These are phyloP conservation scores for Sitodiplosis mosellana DNA, from an alignment of 1,140 invertebrate genomes.

Conservation along the genomic window DNA sequence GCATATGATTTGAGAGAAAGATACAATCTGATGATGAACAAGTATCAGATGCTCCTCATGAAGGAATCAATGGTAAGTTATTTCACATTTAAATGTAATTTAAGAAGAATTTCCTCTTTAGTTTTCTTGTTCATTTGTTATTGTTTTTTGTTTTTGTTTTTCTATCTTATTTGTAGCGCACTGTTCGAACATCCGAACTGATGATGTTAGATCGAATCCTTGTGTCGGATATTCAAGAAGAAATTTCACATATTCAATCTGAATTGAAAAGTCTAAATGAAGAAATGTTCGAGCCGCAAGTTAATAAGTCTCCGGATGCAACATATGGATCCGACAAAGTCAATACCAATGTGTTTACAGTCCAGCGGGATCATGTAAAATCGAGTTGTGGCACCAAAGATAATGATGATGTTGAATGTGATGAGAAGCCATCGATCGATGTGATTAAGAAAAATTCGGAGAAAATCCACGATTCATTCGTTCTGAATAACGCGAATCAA, in stretches of 20 bases:
- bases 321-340: not conserved
- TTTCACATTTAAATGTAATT: no score
- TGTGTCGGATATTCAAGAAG: constrained; percentile 32
- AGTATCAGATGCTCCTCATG: constrained; percentile 58
- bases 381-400: no score
- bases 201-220: constrained; percentile 56
- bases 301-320: not conserved
- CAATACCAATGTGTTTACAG: no score
- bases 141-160: constrained; percentile 3
- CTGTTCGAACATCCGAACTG: constrained; percentile 45
- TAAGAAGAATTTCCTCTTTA: no score
- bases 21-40: constrained; percentile 54
- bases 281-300: no score
- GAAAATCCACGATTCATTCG: no score
- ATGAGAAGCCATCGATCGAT: no score
- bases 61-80: constrained; percentile 67
- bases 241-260: constrained; percentile 1
- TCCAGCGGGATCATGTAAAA: no score
- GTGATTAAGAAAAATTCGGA: no score
- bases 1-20: constrained; percentile 54
- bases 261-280: not conserved
- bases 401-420: no score
- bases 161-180: constrained; percentile 28
- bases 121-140: no score
- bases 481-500: no score